Conservation (phyloP, 1,140 invertebrate species). For the Physella acuta region DNA sequence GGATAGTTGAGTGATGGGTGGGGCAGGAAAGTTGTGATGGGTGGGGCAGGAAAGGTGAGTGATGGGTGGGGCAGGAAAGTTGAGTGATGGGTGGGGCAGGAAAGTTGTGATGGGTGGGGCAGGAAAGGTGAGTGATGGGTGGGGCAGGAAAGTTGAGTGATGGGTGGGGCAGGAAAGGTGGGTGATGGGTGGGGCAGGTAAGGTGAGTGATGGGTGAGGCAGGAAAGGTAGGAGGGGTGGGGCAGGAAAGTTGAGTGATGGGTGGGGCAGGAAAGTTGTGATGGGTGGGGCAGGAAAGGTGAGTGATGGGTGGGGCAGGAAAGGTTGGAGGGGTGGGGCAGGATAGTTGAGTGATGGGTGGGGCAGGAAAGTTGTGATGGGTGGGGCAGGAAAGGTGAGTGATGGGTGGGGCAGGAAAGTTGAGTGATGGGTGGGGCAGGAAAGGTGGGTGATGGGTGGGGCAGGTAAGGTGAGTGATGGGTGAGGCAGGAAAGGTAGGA, state of each 20-base stretch:
- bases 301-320: conserved; percentile 78
- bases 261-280: too few species aligned
- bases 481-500: conserved; percentile 84
- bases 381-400: conserved; percentile 98
- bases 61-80: conserved; percentile 94
- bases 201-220: conserved; percentile 82
- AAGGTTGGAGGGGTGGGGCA: conserved; percentile 90
- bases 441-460: too few species aligned
- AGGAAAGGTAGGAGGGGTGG: conserved; percentile 93
- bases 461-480: conserved; percentile 91
- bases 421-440: conserved; percentile 69
- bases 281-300: conserved; percentile 99
- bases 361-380: too few species aligned
- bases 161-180: too few species aligned
- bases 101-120: too few species aligned
- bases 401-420: conserved; percentile 94
- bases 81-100: conserved; percentile 69
- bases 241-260: conserved; percentile 91
- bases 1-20: conserved; percentile 87
- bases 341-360: conserved; percentile 87
- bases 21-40: too few species aligned
- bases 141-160: conserved; percentile 96
- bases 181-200: conserved; percentile 97
- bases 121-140: conserved; percentile 91
- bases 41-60: conserved; percentile 98